A percentile compares a stretch with the other conserved stretches of the same genome.
These are phyloP conservation scores for Unio delphinus DNA, from an alignment of 2,888 invertebrate species.

Conservation along the genomic window DNA sequence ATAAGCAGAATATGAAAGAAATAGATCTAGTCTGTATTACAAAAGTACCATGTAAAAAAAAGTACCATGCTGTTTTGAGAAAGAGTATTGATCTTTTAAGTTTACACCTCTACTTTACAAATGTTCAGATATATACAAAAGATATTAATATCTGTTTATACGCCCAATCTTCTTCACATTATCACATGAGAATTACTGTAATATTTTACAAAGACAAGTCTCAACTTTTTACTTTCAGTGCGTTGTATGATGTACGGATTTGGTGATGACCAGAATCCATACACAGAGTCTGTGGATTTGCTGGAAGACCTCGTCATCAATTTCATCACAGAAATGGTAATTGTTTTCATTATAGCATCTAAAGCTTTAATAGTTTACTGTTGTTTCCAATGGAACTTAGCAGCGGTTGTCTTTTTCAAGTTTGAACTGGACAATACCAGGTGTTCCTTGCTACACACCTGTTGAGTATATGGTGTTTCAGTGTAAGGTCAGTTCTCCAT, in stretches of 20 bases:
- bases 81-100: too few species aligned
- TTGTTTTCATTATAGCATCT: not conserved
- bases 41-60: too few species aligned
- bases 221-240: slow-evolving; percentile 50
- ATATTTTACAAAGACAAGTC: not conserved
- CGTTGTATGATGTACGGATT: slow-evolving; percentile 97
- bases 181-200: not conserved
- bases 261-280: slow-evolving; percentile 99
- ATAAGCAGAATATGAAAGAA: too few species aligned
- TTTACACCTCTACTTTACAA: too few species aligned
- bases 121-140: too few species aligned
- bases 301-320: slow-evolving; percentile 98
- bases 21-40: too few species aligned
- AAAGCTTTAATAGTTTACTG: not conserved
- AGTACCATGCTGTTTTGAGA: too few species aligned
- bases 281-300: slow-evolving; percentile 97
- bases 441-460: not conserved
- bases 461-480: not conserved
- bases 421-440: too few species aligned
- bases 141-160: too few species aligned
- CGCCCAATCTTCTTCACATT: too few species aligned
- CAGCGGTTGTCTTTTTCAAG: too few species aligned
- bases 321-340: slow-evolving; percentile 94
- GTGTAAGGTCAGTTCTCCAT: not conserved
- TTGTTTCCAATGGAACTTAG: too few species aligned